Evolutionary conservation across 2,888 invertebrate genomes (phyloP).

Genomic region (Xanthorhoe spadicearia): DNA sequence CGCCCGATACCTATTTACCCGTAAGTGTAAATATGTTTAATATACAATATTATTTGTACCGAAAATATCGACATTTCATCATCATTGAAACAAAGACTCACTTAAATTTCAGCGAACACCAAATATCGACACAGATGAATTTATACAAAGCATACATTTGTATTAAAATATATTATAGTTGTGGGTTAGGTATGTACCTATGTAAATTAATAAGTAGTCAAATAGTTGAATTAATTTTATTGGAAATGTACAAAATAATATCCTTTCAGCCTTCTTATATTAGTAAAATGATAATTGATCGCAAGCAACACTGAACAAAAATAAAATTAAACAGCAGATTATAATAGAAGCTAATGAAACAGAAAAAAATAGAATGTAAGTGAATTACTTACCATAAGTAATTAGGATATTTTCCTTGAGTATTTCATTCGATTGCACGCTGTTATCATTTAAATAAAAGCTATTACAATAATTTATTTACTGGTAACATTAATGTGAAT

Average conservation of each 20-base stretch:
- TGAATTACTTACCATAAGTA: neutral
- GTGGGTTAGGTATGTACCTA: neutral
- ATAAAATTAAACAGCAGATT: neutral
- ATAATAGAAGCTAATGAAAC: neutral
- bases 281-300: neutral
- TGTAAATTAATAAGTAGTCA: neutral
- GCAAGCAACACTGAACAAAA: neutral
- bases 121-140: too few relatives aligned
- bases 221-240: conserved; percentile 1
- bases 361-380: neutral
- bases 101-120: too few relatives aligned
- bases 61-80: too few relatives aligned
- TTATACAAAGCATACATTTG: too few relatives aligned
- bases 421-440: too few relatives aligned
- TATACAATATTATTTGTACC: too few relatives aligned
- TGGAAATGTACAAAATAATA: neutral
- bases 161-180: too few relatives aligned
- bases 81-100: too few relatives aligned
- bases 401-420: neutral
- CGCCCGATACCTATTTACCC: too few relatives aligned
- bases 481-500: neutral
- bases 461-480: neutral
- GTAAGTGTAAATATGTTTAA: too few relatives aligned
- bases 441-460: too few relatives aligned
- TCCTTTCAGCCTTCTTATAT: neutral